These are phyloP conservation scores for Ammodytes dubius DNA, from an alignment of 2,113 vertebrate genomes.

Conservation along the genomic window DNA sequence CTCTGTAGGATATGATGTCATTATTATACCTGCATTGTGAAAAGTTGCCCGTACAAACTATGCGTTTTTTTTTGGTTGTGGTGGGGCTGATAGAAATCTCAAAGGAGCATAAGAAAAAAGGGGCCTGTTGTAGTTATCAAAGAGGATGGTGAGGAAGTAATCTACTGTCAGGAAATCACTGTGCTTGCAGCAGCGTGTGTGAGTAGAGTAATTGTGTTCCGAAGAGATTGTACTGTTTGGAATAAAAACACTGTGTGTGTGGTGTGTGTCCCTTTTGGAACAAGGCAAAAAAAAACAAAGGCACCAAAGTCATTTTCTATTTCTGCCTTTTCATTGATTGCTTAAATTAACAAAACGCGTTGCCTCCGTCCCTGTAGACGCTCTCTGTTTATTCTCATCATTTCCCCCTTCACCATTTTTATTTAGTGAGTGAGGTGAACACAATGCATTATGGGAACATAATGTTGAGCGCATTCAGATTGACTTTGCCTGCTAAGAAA, in stretches of 20 bases:
- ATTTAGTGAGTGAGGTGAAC: slow-evolving; percentile 49
- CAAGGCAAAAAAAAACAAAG: slow-evolving; percentile 56
- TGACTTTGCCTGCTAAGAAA: slow-evolving; percentile 24
- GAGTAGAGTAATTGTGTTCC: slow-evolving; percentile 34
- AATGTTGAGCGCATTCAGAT: slow-evolving; percentile 27
- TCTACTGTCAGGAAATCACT: slow-evolving; percentile 53
- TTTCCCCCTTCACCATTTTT: slow-evolving; percentile 49
- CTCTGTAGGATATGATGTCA: slow-evolving; percentile 63
- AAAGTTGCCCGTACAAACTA: slow-evolving; percentile 27
- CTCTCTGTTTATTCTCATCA: slow-evolving; percentile 62
- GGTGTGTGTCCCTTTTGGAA: slow-evolving; percentile 16
- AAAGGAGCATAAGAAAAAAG: slow-evolving; percentile 16
- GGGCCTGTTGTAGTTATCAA: slow-evolving; percentile 20
- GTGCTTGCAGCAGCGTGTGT: slow-evolving; percentile 8
- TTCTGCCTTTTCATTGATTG: slow-evolving; percentile 70
- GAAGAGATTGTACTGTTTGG: slow-evolving; percentile 40
- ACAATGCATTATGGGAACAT: slow-evolving; percentile 19
- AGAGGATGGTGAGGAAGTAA: slow-evolving; percentile 59
- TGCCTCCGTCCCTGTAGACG: slow-evolving; percentile 47
- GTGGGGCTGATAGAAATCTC: slow-evolving; percentile 47
- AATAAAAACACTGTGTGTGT: slow-evolving; percentile 9
- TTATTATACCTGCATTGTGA: slow-evolving; percentile 37
- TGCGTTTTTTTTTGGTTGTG: not conserved
- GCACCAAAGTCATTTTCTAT: slow-evolving; percentile 70
- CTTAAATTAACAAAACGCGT: slow-evolving; percentile 65